phyloP scores from a whole-genome alignment of 2,797 vertebrate genomes.

The Bryconaethiops microstoma region DNA sequence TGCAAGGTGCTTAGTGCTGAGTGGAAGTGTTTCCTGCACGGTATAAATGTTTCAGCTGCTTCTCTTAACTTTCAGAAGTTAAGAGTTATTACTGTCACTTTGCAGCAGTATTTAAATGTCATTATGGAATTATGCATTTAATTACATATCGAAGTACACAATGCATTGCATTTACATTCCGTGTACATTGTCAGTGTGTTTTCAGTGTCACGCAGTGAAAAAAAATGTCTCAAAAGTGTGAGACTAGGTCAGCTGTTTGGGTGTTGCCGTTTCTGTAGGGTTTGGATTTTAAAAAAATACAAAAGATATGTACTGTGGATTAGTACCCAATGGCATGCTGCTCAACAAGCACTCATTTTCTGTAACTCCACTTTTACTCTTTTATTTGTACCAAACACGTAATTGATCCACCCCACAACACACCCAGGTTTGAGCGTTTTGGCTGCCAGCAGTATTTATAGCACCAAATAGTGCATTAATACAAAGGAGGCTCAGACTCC shows the following conservation, averaged over 20 bases:
- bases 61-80: slow-evolving; percentile 27
- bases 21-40: slow-evolving; percentile 38
- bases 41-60: slow-evolving; percentile 27
- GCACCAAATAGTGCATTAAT: background rate
- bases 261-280: slow-evolving; percentile 22
- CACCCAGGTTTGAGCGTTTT: slow-evolving; percentile 34
- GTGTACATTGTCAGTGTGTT: background rate
- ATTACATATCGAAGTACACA: background rate
- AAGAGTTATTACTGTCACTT: background rate
- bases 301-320: background rate
- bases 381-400: slow-evolving; percentile 24
- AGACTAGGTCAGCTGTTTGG: slow-evolving; percentile 14
- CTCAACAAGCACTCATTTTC: slow-evolving; percentile 30
- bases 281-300: slow-evolving; percentile 8
- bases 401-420: slow-evolving; percentile 38
- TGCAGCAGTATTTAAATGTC: background rate
- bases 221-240: background rate
- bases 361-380: background rate
- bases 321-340: slow-evolving; percentile 39
- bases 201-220: background rate
- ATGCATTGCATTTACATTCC: background rate
- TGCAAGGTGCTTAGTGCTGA: slow-evolving; percentile 41
- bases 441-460: slow-evolving; percentile 26
- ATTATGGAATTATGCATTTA: background rate
- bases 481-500: slow-evolving; percentile 7